Percentiles rank a stretch among this genome's conserved stretches.
Conservation (phyloP, 1,140 invertebrate genomes). For the Ooceraea biroi region DNA sequence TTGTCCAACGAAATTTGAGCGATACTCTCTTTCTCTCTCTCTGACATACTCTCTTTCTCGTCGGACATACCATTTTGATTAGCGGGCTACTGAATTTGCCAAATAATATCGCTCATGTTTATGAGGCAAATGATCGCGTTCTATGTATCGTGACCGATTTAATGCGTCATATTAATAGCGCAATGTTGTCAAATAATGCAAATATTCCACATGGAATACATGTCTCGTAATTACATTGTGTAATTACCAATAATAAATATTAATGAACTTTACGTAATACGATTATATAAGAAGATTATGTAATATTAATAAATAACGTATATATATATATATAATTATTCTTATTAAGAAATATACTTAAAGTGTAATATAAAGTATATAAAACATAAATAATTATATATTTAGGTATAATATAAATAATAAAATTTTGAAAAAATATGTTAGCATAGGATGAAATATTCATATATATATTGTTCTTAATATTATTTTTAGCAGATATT, state of each 20-base stretch:
- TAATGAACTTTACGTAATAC: too few species aligned
- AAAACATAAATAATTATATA: too few species aligned
- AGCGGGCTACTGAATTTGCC: conserved; percentile 47
- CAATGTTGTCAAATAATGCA: background rate
- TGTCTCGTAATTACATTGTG: background rate
- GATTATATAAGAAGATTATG: too few species aligned
- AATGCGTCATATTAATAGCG: background rate
- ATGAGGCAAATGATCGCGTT: conserved; percentile 30
- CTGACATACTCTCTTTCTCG: too few species aligned
- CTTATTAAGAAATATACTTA: too few species aligned
- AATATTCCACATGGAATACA: background rate
- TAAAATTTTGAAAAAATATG: background rate
- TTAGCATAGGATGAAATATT: background rate
- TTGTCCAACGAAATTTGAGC: conserved; percentile 26
- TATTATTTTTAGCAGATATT: background rate
- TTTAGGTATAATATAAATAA: conserved; percentile 5
- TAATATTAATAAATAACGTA: too few species aligned
- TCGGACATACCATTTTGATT: conserved; percentile 44
- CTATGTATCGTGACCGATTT: background rate
- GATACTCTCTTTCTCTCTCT: too few species aligned
- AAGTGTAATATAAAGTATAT: too few species aligned
- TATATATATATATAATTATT: too few species aligned
- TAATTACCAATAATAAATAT: background rate
- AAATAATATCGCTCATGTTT: conserved; percentile 57
- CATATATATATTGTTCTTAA: background rate